Evolutionary conservation across 2,797 vertebrate species (phyloP).

Genomic region (Sternotherus odoratus): DNA sequence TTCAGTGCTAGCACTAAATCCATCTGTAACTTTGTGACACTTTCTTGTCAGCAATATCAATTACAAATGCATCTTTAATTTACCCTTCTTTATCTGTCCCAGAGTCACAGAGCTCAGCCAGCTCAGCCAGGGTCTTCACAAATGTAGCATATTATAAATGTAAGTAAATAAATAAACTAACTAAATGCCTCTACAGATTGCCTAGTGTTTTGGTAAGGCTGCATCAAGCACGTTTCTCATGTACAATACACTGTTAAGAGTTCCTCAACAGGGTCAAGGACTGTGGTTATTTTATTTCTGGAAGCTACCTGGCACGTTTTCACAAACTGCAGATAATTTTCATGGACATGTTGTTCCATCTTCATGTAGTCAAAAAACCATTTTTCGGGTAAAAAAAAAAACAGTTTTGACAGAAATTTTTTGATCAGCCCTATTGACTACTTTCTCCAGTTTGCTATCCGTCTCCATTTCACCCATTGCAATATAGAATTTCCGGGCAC

Average conservation of each 20-base stretch:
- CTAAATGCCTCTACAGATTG: neutral
- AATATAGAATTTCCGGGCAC: neutral
- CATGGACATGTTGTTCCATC: neutral
- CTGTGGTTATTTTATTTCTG: constrained; percentile 3
- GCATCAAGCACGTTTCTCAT: neutral
- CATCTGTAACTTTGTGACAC: constrained; percentile 37
- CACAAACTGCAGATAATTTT: neutral
- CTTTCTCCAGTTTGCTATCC: neutral
- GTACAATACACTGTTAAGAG: neutral
- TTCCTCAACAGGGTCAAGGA: neutral
- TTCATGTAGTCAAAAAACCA: neutral
- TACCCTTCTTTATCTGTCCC: constrained; percentile 36
- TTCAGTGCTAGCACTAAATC: constrained; percentile 38
- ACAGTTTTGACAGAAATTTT: neutral
- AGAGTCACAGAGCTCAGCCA: constrained; percentile 28
- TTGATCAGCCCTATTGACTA: neutral
- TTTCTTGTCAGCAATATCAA: constrained; percentile 51
- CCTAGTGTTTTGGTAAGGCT: neutral
- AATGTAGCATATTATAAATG: constrained; percentile 8
- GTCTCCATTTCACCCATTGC: neutral
- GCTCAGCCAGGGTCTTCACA: constrained; percentile 30
- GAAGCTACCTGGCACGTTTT: neutral
- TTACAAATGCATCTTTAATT: constrained; percentile 56
- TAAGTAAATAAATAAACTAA: constrained; percentile 35
- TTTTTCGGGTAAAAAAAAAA: neutral